Evolutionary conservation across 2,113 vertebrate species (phyloP), one percentile per base, ranked within the genome.

Genomic region (Poeciliopsis prolifica): DNA sequence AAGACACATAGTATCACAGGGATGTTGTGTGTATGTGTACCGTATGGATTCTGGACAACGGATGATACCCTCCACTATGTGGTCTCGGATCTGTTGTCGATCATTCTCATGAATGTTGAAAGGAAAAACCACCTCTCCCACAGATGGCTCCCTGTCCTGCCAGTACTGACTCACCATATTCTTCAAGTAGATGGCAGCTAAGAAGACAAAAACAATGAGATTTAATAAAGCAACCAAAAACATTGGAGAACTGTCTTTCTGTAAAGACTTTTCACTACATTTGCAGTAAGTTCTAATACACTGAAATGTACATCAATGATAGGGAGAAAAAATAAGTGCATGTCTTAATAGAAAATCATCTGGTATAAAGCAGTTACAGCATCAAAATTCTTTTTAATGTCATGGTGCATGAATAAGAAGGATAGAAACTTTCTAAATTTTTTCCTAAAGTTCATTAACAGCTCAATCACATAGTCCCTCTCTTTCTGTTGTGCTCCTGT

Each of bases 111-210:
- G 97, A 84, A 99, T 98, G 86, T 98, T 98, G 89, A 99, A 99
- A 0, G 97, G 97, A 76, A 98, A 97, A 19, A 97, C 61, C 0
- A 94, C 95, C 90, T 97, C 96, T 2, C 97, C 97, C 0, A 95
- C 91, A 14, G 95, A 95, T 0, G 96, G 97, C 35, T 99, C 97
- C 31, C 97, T 93, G 82, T 99, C 98, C 0, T 97, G 97, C 98
- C 98, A 99, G 91, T 99, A 98, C 90, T 98, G 97, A 11, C 96
- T 96, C 84, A 99, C 96, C 97, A 99, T 99, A 92, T 99, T 99
- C 95, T 99, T 99, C 93, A 99, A 91, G 90, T 99, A 99, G 90
- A 99, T 99, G 73, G 98, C 98, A 87, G 97, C 97, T 99, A 61
- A 2, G 62, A 62, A 68, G 24, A 84, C 29, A 84, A 60, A 71